phyloP scores from a whole-genome alignment of 2,797 vertebrate genomes.

The Iguana delicatissima region DNA sequence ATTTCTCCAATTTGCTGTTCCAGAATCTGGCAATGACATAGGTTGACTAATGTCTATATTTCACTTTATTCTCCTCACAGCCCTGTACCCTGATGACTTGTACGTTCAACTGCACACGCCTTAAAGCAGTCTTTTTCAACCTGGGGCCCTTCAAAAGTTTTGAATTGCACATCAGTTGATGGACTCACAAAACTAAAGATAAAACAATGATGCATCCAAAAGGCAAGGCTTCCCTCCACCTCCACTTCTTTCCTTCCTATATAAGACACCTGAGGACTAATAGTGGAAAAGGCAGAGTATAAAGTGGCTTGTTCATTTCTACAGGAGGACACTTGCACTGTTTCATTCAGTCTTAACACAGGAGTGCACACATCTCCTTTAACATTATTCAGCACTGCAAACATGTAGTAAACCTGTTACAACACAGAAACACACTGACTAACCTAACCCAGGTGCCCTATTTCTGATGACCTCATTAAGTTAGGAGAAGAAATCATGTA shows the following conservation, averaged over 20 bases:
- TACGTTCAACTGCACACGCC: not conserved
- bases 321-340: constrained; percentile 14
- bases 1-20: not conserved
- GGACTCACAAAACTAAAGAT: not conserved
- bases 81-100: not conserved
- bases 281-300: no score
- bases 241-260: not conserved
- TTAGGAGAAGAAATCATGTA: no score
- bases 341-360: constrained; percentile 10
- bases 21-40: not conserved
- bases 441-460: not conserved
- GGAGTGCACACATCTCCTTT: not conserved
- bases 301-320: not conserved
- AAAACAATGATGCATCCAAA: not conserved
- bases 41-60: not conserved
- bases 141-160: not conserved
- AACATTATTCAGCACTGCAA: not conserved
- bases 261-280: not conserved
- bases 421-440: not conserved
- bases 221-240: no score
- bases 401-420: not conserved
- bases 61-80: not conserved
- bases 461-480: not conserved
- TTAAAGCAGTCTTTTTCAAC: not conserved
- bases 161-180: not conserved